These are phyloP conservation scores for Parnassius smintheus DNA, from an alignment of 2,888 invertebrate species.

Conservation along the genomic window DNA sequence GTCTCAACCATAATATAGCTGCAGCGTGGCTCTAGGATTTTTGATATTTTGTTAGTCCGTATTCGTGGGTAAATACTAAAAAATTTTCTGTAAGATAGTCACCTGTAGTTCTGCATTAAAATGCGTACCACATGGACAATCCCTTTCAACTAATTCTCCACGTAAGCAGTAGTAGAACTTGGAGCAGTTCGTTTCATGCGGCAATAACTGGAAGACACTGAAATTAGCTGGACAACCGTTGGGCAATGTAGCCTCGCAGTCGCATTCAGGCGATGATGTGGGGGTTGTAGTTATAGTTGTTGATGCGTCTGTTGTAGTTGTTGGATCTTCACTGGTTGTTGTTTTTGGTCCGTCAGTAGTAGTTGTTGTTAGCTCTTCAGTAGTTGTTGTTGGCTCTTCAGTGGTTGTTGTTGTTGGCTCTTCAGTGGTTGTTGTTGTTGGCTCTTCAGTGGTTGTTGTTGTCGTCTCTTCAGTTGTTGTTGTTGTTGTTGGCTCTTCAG, in stretches of 20 bases:
- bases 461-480: constrained; percentile 26
- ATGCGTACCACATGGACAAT: constrained; percentile 36
- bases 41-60: too few relatives aligned
- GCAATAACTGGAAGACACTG: constrained; percentile 38
- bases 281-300: constrained; percentile 16
- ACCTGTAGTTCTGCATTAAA: constrained; percentile 42
- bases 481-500: constrained; percentile 27
- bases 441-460: constrained; percentile 14
- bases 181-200: constrained; percentile 44
- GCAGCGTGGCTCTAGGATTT: too few relatives aligned
- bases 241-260: constrained; percentile 29
- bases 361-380: constrained; percentile 15
- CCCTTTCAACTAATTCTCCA: constrained; percentile 38
- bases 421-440: neutral
- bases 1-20: too few relatives aligned
- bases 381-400: constrained; percentile 11
- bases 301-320: constrained; percentile 18
- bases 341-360: constrained; percentile 21
- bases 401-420: constrained; percentile 14
- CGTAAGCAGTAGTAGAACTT: constrained; percentile 47
- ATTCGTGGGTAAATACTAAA: neutral
- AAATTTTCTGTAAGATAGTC: neutral
- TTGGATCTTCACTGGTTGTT: constrained; percentile 26
- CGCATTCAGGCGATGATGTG: constrained; percentile 15
- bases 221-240: constrained; percentile 45